Evolutionary conservation across 1,140 invertebrate genomes (phyloP).

Genomic region (Drosophila kikkawai): DNA sequence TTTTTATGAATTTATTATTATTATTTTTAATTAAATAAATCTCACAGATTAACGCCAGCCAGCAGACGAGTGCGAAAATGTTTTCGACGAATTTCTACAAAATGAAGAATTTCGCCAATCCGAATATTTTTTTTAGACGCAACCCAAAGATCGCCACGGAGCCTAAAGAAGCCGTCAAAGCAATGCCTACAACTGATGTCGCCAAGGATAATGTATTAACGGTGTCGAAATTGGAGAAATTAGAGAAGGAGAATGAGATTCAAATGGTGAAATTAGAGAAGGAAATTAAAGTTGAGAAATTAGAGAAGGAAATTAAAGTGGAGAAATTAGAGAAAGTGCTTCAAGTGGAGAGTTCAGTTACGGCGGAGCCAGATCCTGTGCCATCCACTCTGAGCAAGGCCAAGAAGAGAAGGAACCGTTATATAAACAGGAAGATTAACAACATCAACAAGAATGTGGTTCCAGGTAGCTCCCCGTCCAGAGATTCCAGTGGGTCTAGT

Average conservation of each 20-base stretch:
- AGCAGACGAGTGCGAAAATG: constrained; percentile 34
- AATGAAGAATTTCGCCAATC: constrained; percentile 71
- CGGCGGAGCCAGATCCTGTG: not conserved
- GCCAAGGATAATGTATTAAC: not conserved
- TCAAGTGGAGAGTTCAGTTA: not conserved
- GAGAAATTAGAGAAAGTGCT: not conserved
- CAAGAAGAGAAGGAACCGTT: not conserved
- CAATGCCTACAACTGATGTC: not conserved
- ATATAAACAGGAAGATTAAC: constrained; percentile 6
- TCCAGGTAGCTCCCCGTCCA: not conserved
- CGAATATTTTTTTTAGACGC: constrained; percentile 12
- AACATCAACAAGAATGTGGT: not conserved
- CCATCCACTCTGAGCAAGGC: no score
- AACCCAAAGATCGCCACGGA: not conserved
- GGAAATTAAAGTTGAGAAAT: no score
- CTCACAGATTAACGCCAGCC: not conserved
- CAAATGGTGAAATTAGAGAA: not conserved
- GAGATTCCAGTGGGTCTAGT: constrained; percentile 3
- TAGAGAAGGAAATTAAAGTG: not conserved
- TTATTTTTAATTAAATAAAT: not conserved
- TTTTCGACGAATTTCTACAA: constrained; percentile 59
- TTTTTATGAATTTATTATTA: not conserved
- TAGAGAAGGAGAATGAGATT: not conserved
- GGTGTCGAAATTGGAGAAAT: not conserved
- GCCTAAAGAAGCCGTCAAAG: not conserved